Base-by-base conservation (phyloP, 2,888 invertebrate genomes). In the Automeris io region DNA sequence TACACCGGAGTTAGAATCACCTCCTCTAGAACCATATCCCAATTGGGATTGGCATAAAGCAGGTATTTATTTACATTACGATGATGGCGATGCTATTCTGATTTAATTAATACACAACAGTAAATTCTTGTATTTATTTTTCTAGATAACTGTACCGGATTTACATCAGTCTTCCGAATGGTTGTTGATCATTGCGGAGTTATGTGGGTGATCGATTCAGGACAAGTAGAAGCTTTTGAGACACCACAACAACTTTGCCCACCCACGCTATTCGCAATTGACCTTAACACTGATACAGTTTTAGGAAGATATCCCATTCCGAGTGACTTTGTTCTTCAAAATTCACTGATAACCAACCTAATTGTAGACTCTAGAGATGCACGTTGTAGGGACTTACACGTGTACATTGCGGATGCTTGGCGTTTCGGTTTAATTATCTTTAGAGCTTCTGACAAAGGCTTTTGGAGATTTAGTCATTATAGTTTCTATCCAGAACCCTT, bases 171-270 rank as follows among this genome's bases (percentile, higher is more conserved):
- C 1, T 95, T 93, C 64, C 89, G 95, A n/a, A 88, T 93, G 61
- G 89, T 89, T 56, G 90, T 93, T 0, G 95, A 95, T 67, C 89
- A 89, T 32, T 95, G 95, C 55, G 91, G 91, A 35, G 88, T 93
- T 1, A 86, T 95, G 54, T 95, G 95, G 95, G 89, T 93, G 0
- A 86, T 95, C 18, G 95, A 95, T 69, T 92, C 94, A 0, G 95
- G 95, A 1, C 91, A 92, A 60, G 89, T 92, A 0, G 91, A 94
- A 59, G 89, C 91, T 0, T 91, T 90, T 9, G 89, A 90, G 49
- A 70, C 77, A 0, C 88, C 92, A 0, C 89, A 88, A 24, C 92
- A 92, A 57, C 71, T 92, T 2, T 93, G 94, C 55, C 91, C 93
- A 0, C 94, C 94, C 0, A 90, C 93, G 39, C 83, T 95, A 25